phyloP scores from a whole-genome alignment of 2,797 vertebrate genomes.

The Pogonophryne albipinna region DNA sequence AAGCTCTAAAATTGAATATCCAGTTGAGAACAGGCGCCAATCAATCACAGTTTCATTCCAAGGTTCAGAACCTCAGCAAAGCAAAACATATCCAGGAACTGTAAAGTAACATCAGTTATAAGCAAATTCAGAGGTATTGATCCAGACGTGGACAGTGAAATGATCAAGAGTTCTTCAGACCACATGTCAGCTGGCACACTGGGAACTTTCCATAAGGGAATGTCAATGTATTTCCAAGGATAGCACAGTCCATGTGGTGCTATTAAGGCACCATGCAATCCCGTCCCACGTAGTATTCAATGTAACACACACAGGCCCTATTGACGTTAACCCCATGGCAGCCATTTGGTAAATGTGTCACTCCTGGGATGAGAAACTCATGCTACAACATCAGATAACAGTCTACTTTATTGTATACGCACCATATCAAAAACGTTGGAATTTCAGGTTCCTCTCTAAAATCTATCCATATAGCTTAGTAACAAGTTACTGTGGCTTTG shows the following conservation, averaged over 20 bases:
- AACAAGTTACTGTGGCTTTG: neutral
- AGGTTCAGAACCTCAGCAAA: conserved; percentile 1
- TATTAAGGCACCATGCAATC: conserved; percentile 42
- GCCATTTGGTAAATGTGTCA: neutral
- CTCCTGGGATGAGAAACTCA: conserved; percentile 11
- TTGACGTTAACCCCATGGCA: neutral
- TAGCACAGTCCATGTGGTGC: conserved; percentile 36
- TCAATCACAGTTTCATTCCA: conserved; percentile 36
- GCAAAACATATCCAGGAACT: conserved; percentile 13
- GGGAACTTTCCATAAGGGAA: neutral
- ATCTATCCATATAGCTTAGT: conserved; percentile 8
- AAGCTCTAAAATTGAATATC: conserved; percentile 7
- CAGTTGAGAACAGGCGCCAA: neutral
- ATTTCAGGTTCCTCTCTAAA: conserved; percentile 3
- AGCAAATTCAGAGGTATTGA: conserved; percentile 34
- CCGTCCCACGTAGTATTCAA: neutral
- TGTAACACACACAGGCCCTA: neutral
- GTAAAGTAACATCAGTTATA: conserved; percentile 25
- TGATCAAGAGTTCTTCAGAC: conserved; percentile 23
- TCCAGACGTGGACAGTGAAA: conserved; percentile 13
- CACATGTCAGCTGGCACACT: conserved; percentile 20
- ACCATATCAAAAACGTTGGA: neutral
- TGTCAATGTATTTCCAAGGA: conserved; percentile 14
- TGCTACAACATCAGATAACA: neutral
- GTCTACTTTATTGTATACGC: neutral